Evolutionary conservation across 1,140 invertebrate genomes (phyloP).

Genomic region (Limonius californicus): DNA sequence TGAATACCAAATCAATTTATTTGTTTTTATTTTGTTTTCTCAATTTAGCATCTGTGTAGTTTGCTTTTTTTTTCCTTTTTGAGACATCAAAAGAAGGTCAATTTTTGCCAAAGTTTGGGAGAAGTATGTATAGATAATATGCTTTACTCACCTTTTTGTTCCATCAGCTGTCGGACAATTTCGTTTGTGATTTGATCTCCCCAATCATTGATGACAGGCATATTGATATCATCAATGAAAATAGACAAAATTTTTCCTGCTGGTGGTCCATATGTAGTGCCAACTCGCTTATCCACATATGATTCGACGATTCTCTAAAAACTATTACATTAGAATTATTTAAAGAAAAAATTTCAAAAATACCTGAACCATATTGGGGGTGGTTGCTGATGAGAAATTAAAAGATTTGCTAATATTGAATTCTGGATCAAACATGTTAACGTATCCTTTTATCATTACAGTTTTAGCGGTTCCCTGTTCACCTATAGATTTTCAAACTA

Average conservation of each 20-base stretch:
- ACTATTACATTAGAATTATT: not conserved
- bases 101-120: not conserved
- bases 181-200: constrained; percentile 91
- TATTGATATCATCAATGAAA: constrained; percentile 90
- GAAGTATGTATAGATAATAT: too few relatives aligned
- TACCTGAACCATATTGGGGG: constrained; percentile 80
- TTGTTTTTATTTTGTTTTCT: too few relatives aligned
- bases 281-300: constrained; percentile 85
- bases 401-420: constrained; percentile 74
- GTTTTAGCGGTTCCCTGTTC: constrained; percentile 90
- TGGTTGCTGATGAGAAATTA: constrained; percentile 88
- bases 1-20: too few relatives aligned
- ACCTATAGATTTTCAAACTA: too few relatives aligned
- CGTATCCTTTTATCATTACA: constrained; percentile 83
- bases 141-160: constrained; percentile 62
- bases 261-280: constrained; percentile 80
- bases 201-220: constrained; percentile 89
- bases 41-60: too few relatives aligned
- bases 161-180: constrained; percentile 85
- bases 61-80: too few relatives aligned
- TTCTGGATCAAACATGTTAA: constrained; percentile 73
- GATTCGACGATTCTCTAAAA: constrained; percentile 78
- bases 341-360: constrained; percentile 32
- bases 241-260: constrained; percentile 77
- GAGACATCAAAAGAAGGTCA: too few relatives aligned